Evolutionary conservation across 2,797 vertebrate species (phyloP), one percentile per base, ranked within the genome.

Genomic region (Sternotherus odoratus): DNA sequence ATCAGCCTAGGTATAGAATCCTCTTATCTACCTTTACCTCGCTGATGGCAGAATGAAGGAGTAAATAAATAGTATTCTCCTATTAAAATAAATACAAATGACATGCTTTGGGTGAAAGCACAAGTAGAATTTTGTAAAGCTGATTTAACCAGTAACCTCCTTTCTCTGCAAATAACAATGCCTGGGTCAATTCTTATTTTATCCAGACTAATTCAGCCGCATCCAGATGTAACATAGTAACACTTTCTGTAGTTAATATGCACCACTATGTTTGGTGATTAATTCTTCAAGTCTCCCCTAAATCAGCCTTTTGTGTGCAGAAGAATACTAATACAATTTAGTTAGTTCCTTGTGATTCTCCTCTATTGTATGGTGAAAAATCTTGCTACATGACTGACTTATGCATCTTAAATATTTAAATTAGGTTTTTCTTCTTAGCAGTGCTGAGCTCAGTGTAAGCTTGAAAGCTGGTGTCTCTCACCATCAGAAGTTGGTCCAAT

Each of bases 311-410:
- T 91, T 92, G 43, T 93, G 43, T 95, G 85, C 77, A 88, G 91
- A 96, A 93, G 96, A 97, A 98, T 96, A 83, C 83, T 97, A 97
- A 97, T 96, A 84, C 36, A 85, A 89, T 96, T 93, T 97, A 91
- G 75, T 78, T 95, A 91, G 50, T 81, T 97, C 93, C 89, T 93
- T 89, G 80, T 43, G 79, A 95, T 60, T 96, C 82, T 95, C 82
- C 93, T 95, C 74, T 97, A 95, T 97, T 92, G 89, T 96, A 94
- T 92, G 92, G 39, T 86, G 74, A 50, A 90, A 81, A 95, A 83
- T 80, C 84, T 87, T 95, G 28, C 87, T 94, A 87, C 79, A n/a
- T 85, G 92, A 63, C 74, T 96, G 92, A 85, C 89, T 95, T 93
- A 95, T 95, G 79, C 75, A 83, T 95, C 86, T 96, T 94, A 94